Base-by-base conservation (phyloP, 2,888 invertebrate species). In the Homarus gammarus region DNA sequence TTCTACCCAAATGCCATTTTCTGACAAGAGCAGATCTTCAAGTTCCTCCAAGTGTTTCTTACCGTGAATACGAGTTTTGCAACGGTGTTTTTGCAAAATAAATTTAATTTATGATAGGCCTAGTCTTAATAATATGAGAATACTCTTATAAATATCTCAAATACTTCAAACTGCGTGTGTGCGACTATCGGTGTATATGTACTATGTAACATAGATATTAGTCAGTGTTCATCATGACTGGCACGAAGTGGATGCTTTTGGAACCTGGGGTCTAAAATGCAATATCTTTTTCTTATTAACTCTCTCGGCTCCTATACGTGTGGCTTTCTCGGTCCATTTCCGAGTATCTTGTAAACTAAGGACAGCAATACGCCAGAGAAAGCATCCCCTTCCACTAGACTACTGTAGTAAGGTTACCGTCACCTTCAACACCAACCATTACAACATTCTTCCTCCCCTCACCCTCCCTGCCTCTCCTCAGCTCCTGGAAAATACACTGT, bases 41-140 rank as follows among this genome's bases (percentile, higher is more conserved):
- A 88, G 88, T 88, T 88, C 88, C 88, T 88, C 88, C 88, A 81
- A 83, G 88, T 83, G 83, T 88, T 88, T 88, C 88, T 88, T 88
- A 88, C 70, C 44, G 68, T 82, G 75, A 83, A 68, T 75, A 73
- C 70, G 56, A 79, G 79, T 87, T 87, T 87, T 78, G 79, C 86
- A 87, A 87, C 86, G 51, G 86, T 68, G 86, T 87, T 87, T 86
- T 87, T 87, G 86, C 86, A 87, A 79, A 87, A 79, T 87, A 72
- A 70, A 79, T 56, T 87, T 87, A 70, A 86, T 78, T 84, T 79
- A 86, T 38, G 72, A 78, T 86, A 86, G 79, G 40, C 27, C 79
- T 86, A 86, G 79, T 79, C 79, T 79, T 86, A 86, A 85, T 77
- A 18, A 84, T 84, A 85, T 70, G 86, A 79, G 79, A 86, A 86